These are phyloP conservation scores for Drosophila nannoptera DNA, from an alignment of 1,140 invertebrate genomes.

Conservation along the genomic window DNA sequence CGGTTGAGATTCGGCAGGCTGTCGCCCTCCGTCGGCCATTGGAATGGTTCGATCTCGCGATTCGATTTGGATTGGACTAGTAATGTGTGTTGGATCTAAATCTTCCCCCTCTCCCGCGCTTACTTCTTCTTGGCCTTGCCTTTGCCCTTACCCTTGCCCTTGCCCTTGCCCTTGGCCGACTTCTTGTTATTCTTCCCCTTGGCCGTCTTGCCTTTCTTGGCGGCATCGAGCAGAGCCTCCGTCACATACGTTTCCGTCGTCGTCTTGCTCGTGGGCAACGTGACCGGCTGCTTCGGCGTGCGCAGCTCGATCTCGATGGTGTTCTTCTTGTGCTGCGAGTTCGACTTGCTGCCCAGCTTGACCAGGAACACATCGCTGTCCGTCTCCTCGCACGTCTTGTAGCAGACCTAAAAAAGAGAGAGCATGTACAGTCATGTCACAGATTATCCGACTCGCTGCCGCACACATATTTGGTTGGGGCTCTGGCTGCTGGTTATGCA, in stretches of 20 bases:
- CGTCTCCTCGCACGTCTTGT: conserved; percentile 77
- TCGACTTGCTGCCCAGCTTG: conserved; percentile 71
- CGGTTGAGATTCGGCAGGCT: background rate
- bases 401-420: conserved; percentile 60
- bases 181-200: too few relatives aligned
- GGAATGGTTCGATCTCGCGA: too few relatives aligned
- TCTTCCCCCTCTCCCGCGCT: background rate
- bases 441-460: too few relatives aligned
- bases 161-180: too few relatives aligned
- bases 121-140: conserved; percentile 11
- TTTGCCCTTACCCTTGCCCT: conserved; percentile 43
- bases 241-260: conserved; percentile 75
- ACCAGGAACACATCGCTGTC: conserved; percentile 78
- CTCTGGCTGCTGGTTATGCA: conserved; percentile 40
- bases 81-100: background rate
- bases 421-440: background rate
- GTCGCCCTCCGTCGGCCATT: background rate
- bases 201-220: conserved; percentile 28
- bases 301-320: conserved; percentile 76
- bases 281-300: conserved; percentile 68
- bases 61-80: too few relatives aligned
- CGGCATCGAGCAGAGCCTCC: conserved; percentile 57
- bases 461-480: conserved; percentile 54
- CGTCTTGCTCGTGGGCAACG: conserved; percentile 58
- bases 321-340: conserved; percentile 67